Conservation (phyloP, 2,888 invertebrate species). For the Erebia epiphron region DNA sequence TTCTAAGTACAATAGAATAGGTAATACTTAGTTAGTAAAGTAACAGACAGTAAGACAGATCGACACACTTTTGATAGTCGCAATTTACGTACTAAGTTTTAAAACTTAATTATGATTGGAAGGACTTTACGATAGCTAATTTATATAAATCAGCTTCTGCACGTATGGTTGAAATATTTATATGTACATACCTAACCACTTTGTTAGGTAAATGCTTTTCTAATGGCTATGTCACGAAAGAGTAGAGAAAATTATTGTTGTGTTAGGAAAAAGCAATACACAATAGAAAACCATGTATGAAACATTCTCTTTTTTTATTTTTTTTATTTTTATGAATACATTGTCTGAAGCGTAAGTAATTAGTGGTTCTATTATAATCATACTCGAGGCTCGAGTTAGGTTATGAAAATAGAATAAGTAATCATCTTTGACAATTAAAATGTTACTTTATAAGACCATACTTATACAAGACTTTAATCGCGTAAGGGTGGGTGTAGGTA, state of each 20-base stretch:
- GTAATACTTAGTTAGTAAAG: too few relatives aligned
- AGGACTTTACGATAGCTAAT: too few relatives aligned
- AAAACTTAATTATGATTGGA: too few relatives aligned
- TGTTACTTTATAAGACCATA: background rate
- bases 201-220: background rate
- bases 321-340: too few relatives aligned
- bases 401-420: conserved; percentile 1
- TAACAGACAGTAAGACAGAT: too few relatives aligned
- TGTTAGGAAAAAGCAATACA: conserved; percentile 7
- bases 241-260: background rate
- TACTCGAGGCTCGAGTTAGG: background rate
- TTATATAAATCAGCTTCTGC: too few relatives aligned
- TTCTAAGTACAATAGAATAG: too few relatives aligned
- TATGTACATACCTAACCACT: too few relatives aligned
- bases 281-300: conserved; percentile 11
- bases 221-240: background rate
- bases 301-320: too few relatives aligned
- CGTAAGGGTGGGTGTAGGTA: background rate
- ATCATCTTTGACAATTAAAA: background rate
- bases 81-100: too few relatives aligned
- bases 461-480: background rate
- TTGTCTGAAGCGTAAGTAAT: conserved; percentile 12
- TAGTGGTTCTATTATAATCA: conserved; percentile 4
- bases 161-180: too few relatives aligned
- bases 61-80: too few relatives aligned